These are phyloP conservation scores for Aphelinus certus DNA, from an alignment of 1,140 invertebrate species.

Conservation along the genomic window DNA sequence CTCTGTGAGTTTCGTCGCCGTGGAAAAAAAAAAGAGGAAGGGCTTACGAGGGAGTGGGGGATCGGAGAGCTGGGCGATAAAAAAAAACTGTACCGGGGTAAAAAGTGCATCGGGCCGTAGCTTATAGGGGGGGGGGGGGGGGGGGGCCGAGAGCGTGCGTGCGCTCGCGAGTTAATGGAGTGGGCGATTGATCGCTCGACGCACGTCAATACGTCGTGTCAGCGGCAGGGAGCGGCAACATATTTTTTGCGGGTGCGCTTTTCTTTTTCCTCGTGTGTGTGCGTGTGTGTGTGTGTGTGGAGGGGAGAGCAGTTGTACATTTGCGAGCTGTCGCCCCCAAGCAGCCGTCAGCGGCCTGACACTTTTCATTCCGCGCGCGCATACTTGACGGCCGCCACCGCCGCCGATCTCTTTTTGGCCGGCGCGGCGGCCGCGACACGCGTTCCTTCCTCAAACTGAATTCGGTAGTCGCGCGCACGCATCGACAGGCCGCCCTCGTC, in stretches of 20 bases:
- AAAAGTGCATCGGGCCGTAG: too few relatives aligned
- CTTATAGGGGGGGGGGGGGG: too few relatives aligned
- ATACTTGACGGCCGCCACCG: conserved; percentile 48
- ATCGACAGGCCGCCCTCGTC: conserved; percentile 2
- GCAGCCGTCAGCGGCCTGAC: conserved; percentile 46
- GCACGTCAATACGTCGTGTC: conserved; percentile 51
- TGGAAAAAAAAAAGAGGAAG: too few relatives aligned
- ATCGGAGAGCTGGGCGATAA: too few relatives aligned
- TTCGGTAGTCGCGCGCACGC: conserved; percentile 26
- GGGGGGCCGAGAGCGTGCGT: too few relatives aligned
- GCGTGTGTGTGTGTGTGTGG: not conserved
- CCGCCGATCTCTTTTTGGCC: conserved; percentile 8
- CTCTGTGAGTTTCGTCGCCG: too few relatives aligned
- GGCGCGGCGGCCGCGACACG: conserved; percentile 17
- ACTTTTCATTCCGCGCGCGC: not conserved
- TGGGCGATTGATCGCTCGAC: conserved; percentile 46
- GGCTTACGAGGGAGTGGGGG: too few relatives aligned
- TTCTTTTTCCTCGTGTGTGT: conserved; percentile 4
- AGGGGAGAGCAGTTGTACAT: conserved; percentile 49
- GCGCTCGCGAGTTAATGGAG: conserved; percentile 49
- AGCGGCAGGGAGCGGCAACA: conserved; percentile 37
- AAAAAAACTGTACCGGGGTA: too few relatives aligned
- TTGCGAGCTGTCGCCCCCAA: conserved; percentile 57
- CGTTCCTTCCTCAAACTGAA: conserved; percentile 30
- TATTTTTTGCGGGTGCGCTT: conserved; percentile 25